These are phyloP conservation scores for Anastrepha obliqua DNA, from an alignment of 1,140 invertebrate species.

Conservation along the genomic window DNA sequence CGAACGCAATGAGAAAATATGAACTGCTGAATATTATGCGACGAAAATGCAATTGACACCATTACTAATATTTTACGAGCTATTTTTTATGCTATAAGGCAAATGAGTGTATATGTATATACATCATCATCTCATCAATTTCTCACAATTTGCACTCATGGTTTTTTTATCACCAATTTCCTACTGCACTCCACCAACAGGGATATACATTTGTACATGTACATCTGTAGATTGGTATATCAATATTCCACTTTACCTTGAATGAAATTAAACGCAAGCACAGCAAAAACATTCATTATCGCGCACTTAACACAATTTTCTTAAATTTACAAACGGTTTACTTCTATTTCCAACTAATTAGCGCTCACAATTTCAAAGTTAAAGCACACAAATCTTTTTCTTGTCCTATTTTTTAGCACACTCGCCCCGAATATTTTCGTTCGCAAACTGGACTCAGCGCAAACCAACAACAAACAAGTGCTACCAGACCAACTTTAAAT, in stretches of 20 bases:
- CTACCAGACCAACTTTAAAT: not conserved
- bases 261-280: conserved; percentile 58
- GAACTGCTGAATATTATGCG: conserved; percentile 27
- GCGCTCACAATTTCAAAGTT: conserved; percentile 27
- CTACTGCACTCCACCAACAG: not conserved
- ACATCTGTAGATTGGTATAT: conserved; percentile 36
- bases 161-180: not conserved
- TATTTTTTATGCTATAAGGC: not conserved
- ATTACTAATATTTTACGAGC: not conserved
- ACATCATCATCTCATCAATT: not conserved
- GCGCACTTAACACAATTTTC: conserved; percentile 50
- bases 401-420: conserved; percentile 53
- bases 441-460: conserved; percentile 1
- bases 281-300: conserved; percentile 55
- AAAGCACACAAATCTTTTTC: conserved; percentile 35
- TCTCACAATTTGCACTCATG: not conserved
- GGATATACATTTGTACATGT: not conserved
- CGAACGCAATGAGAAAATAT: conserved; percentile 31
- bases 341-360: conserved; percentile 51
- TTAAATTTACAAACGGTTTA: conserved; percentile 31
- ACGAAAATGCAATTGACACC: conserved; percentile 39
- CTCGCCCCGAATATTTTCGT: conserved; percentile 51
- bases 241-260: conserved; percentile 54
- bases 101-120: not conserved
- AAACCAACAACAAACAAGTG: not conserved